Evolutionary conservation across 2,888 invertebrate genomes (phyloP).

Genomic region (Trichogramma dendrolimi): DNA sequence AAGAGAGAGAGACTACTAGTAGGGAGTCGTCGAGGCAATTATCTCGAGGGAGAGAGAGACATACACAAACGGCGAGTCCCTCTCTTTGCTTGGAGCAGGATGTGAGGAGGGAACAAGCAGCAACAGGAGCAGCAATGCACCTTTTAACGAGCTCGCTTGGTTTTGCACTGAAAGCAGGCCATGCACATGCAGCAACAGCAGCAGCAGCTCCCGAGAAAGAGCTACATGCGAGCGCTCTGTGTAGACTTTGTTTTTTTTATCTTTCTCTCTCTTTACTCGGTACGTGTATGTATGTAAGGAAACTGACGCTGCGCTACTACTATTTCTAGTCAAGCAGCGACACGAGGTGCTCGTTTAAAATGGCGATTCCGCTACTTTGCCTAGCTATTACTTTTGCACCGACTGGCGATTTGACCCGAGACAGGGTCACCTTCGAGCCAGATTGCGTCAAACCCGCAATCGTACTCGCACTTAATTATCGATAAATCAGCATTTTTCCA

Average conservation of each 20-base stretch:
- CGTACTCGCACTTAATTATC: no score
- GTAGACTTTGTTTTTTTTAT: no score
- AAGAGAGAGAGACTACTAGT: not conserved
- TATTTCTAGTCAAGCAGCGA: constrained; percentile 1
- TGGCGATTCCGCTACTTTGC: not conserved
- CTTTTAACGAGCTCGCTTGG: constrained; percentile 53
- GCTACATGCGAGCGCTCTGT: constrained; percentile 14
- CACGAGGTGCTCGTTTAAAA: constrained; percentile 26
- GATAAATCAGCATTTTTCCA: no score
- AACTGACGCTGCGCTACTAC: no score
- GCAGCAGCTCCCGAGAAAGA: constrained; percentile 16
- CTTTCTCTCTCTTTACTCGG: constrained; percentile 6
- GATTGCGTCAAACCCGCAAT: not conserved
- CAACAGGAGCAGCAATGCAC: constrained; percentile 47
- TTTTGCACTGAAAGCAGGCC: constrained; percentile 46
- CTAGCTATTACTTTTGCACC: not conserved
- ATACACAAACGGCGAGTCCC: constrained; percentile 5
- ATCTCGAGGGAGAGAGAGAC: constrained; percentile 11
- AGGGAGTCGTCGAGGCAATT: constrained; percentile 4
- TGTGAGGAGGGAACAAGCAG: constrained; percentile 33
- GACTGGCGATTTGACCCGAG: constrained; percentile 15
- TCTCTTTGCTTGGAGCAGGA: constrained; percentile 13
- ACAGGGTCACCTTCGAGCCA: constrained; percentile 12
- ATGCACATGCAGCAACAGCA: constrained; percentile 20
- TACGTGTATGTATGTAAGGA: not conserved